phyloP scores from a whole-genome alignment of 2,888 invertebrate species.

The Polydrusus cervinus region DNA sequence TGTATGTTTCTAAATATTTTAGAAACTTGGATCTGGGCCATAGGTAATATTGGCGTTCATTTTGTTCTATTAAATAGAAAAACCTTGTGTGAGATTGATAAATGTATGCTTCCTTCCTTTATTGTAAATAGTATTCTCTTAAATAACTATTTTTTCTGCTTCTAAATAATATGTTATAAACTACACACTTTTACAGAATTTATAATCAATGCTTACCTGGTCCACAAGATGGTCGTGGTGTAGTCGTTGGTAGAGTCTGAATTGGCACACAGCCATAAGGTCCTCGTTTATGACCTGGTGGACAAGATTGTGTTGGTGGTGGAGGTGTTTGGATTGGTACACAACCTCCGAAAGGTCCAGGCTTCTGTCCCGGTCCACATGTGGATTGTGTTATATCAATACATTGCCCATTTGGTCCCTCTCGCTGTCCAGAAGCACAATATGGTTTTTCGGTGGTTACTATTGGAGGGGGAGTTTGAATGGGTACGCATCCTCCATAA shows the following conservation, averaged over 20 bases:
- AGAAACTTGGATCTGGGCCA: too few relatives aligned
- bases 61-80: too few relatives aligned
- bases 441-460: conserved; percentile 30
- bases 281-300: conserved; percentile 23
- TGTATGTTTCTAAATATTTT: too few relatives aligned
- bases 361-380: conserved; percentile 36
- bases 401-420: conserved; percentile 49
- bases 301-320: conserved; percentile 11
- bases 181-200: neutral
- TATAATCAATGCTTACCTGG: neutral
- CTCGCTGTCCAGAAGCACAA: conserved; percentile 49
- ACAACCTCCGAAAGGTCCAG: conserved; percentile 36
- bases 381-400: conserved; percentile 2
- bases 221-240: conserved; percentile 13
- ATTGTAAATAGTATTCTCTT: too few relatives aligned
- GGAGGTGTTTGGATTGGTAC: conserved; percentile 26
- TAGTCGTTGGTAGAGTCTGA: conserved; percentile 31
- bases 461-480: conserved; percentile 20
- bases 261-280: conserved; percentile 39
- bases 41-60: too few relatives aligned
- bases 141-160: too few relatives aligned
- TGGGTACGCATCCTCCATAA: conserved; percentile 46
- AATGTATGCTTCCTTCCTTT: too few relatives aligned
- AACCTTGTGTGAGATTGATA: too few relatives aligned
- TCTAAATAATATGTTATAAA: neutral